phyloP scores from a whole-genome alignment of 2,888 invertebrate genomes.

The Glaucopsyche alexis region DNA sequence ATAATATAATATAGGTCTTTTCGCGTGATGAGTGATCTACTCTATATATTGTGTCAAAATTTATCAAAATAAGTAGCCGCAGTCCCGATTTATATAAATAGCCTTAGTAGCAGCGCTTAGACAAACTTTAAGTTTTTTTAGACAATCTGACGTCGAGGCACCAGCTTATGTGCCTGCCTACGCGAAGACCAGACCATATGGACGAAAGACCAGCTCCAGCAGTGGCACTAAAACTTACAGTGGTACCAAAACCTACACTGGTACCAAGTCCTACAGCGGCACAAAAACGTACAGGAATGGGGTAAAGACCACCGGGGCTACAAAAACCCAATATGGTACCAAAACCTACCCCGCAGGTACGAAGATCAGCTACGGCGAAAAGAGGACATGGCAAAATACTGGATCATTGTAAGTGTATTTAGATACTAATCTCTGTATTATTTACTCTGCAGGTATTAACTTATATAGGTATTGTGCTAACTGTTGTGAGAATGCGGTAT shows the following conservation, averaged over 20 bases:
- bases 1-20: too few species aligned
- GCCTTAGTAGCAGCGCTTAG: too few species aligned
- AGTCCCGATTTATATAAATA: too few species aligned
- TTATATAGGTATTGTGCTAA: too few species aligned
- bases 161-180: constrained; percentile 62
- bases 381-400: constrained; percentile 55
- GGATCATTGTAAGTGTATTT: constrained; percentile 55
- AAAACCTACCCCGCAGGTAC: constrained; percentile 41
- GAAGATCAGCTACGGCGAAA: constrained; percentile 49
- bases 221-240: constrained; percentile 28
- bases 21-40: too few species aligned
- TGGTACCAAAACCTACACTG: constrained; percentile 40
- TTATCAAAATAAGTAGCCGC: too few species aligned
- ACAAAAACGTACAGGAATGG: constrained; percentile 44
- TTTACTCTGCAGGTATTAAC: too few species aligned
- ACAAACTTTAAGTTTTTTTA: constrained; percentile 38
- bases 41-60: too few species aligned
- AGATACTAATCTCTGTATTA: too few species aligned
- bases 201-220: constrained; percentile 36
- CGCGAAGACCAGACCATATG: constrained; percentile 46
- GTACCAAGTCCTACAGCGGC: constrained; percentile 39
- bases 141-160: constrained; percentile 69
- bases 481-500: too few species aligned
- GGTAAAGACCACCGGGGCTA: constrained; percentile 41
- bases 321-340: constrained; percentile 33